phyloP scores from a whole-genome alignment of 2,888 invertebrate genomes.

The Eugnorisma glareosa region DNA sequence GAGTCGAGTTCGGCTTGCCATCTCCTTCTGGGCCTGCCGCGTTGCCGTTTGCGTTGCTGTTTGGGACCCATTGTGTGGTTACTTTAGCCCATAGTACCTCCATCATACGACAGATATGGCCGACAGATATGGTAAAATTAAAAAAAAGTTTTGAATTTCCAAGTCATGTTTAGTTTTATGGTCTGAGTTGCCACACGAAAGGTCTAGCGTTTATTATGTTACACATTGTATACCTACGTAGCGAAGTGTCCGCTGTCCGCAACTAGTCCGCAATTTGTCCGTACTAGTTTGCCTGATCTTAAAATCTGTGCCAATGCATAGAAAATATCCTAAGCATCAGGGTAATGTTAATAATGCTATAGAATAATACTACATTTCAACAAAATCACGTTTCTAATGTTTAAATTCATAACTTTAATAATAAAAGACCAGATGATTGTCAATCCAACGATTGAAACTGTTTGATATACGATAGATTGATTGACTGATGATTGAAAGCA shows the following conservation, averaged over 20 bases:
- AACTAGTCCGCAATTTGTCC: background rate
- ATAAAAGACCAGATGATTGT: conserved; percentile 33
- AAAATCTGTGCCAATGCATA: conserved; percentile 77
- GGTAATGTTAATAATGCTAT: conserved; percentile 76
- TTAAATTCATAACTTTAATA: conserved; percentile 61
- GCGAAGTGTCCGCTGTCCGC: background rate
- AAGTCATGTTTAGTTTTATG: background rate
- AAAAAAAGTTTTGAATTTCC: background rate
- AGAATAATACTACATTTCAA: conserved; percentile 64
- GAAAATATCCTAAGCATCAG: conserved; percentile 82
- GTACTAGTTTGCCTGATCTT: background rate
- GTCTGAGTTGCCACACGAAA: background rate
- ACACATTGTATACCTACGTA: background rate
- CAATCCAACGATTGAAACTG: conserved; percentile 43
- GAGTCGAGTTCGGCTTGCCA: too few species aligned
- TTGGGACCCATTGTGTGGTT: too few species aligned
- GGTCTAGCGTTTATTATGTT: background rate
- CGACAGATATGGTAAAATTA: too few species aligned
- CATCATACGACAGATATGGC: too few species aligned
- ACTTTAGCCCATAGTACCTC: too few species aligned
- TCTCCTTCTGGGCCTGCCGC: too few species aligned
- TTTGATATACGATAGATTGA: conserved; percentile 34
- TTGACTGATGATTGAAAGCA: conserved; percentile 40
- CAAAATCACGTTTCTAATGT: conserved; percentile 61
- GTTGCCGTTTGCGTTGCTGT: too few species aligned